phyloP scores from a whole-genome alignment of 1,140 invertebrate genomes.

The Propsilocerus akamusi region DNA sequence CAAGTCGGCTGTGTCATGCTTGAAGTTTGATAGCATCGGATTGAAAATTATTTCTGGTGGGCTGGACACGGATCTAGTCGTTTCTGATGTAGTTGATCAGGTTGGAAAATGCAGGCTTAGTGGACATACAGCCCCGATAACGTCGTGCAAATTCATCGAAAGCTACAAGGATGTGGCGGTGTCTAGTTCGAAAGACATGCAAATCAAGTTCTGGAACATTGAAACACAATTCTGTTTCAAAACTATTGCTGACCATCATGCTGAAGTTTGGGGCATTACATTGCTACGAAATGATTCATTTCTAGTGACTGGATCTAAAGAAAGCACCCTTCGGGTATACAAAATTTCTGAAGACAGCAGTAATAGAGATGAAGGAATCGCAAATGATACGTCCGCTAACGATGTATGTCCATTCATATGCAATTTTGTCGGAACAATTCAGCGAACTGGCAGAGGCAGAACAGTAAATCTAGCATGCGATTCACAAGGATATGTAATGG shows the following conservation, averaged over 20 bases:
- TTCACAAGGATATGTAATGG: conserved; percentile 43
- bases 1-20: conserved; percentile 60
- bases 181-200: conserved; percentile 83
- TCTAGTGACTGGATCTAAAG: conserved; percentile 70
- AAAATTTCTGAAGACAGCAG: conserved; percentile 31
- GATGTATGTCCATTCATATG: conserved; percentile 44
- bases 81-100: conserved; percentile 90
- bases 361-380: conserved; percentile 28
- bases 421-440: conserved; percentile 51
- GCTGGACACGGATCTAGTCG: conserved; percentile 75
- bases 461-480: conserved; percentile 47
- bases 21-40: conserved; percentile 47
- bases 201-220: conserved; percentile 95
- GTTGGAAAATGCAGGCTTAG: conserved; percentile 70
- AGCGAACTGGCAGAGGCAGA: conserved; percentile 55
- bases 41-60: conserved; percentile 18
- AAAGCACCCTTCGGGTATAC: conserved; percentile 73
- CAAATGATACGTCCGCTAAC: conserved; percentile 26
- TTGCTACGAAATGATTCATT: conserved; percentile 59
- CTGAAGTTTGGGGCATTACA: conserved; percentile 72
- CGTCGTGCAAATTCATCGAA: conserved; percentile 65
- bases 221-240: conserved; percentile 90
- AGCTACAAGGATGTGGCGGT: conserved; percentile 54
- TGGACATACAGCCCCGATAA: conserved; percentile 88
- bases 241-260: conserved; percentile 65